Evolutionary conservation across 92 coral and sea anemone species (phyloP), one percentile per base, ranked within the genome.

Genomic region (Zoanthus sansibaricus): DNA sequence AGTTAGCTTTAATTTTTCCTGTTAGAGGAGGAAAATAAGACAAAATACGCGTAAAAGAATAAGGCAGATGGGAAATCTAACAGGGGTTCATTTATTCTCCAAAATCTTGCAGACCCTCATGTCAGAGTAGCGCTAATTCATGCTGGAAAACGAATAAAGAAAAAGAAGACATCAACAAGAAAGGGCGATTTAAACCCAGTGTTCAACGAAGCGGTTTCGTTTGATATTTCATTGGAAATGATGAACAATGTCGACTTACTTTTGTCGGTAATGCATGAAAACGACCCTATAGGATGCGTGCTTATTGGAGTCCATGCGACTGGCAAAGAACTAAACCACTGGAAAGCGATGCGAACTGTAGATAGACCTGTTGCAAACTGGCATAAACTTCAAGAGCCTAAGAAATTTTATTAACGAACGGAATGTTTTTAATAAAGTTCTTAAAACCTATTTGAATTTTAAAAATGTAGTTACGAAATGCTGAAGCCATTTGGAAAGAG

Each of bases 241-340:
- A 69, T 96, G 90, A 91, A 92, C 87, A 78, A 87, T 48, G 92
- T 93, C 4, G 98, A 93, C 52, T 79, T 96, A 31, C 83, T 96
- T 44, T 78, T 96, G 85, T 94, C 98, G 13, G 98, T 96, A n/a
- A 91, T 96, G 94, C 98, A 96, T 64, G 97, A 93, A 64, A 94
- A 92, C 77, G 92, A 94, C 79, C 86, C 95, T n/a, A 83, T 96
- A 8, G 98, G 98, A 14, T 96, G 95, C 52, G 95, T 94, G 55
- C 89, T 92, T 75, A 92, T 96, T 73, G 98, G 98, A 18, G 95
- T 92, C 3, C 91, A 92, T 52, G 91, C 97, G n/a, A 89, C 78
- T 3, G 98, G 88, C 7, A 94, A 89, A 77, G 95, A 92, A 78
- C 78, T 87, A 68, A 87, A 92, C 44, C 98, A 94, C 21, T 96